Evolutionary conservation across 2,888 invertebrate genomes (phyloP).

Genomic region (Dolichopus griseipennis): DNA sequence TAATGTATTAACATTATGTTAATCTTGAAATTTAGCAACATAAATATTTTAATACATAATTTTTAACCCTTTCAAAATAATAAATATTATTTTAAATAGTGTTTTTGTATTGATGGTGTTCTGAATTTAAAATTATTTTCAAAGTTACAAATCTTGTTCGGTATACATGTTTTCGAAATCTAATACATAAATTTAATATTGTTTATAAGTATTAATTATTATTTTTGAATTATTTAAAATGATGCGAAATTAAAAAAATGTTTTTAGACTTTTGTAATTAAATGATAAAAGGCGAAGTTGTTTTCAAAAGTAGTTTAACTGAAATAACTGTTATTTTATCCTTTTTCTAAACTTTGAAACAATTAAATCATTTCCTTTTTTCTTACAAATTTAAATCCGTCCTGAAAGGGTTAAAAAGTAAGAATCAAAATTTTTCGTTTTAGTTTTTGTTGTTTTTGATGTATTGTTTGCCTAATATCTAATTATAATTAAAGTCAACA

Average conservation of each 20-base stretch:
- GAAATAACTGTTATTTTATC: background rate
- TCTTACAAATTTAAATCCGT: background rate
- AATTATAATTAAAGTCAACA: constrained; percentile 11
- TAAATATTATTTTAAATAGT: no score
- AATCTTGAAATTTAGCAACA: background rate
- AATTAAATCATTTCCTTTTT: background rate
- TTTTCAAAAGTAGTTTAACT: no score
- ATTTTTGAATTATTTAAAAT: background rate
- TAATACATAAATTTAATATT: background rate
- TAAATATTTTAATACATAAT: background rate
- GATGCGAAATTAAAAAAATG: background rate
- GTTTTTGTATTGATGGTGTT: no score
- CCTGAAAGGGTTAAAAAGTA: background rate
- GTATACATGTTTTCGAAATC: background rate
- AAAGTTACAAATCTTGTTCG: background rate
- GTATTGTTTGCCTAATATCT: constrained; percentile 28
- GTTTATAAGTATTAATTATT: background rate
- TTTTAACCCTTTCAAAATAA: background rate
- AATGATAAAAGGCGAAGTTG: no score
- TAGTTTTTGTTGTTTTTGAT: constrained; percentile 38
- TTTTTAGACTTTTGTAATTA: no score
- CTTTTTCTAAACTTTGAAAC: background rate
- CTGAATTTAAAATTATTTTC: no score
- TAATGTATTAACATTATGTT: background rate
- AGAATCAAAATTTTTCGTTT: constrained; percentile 27